These are phyloP conservation scores for Holothuria leucospilota DNA, from an alignment of 53 echinoderm and acorn worm species.

Conservation along the genomic window DNA sequence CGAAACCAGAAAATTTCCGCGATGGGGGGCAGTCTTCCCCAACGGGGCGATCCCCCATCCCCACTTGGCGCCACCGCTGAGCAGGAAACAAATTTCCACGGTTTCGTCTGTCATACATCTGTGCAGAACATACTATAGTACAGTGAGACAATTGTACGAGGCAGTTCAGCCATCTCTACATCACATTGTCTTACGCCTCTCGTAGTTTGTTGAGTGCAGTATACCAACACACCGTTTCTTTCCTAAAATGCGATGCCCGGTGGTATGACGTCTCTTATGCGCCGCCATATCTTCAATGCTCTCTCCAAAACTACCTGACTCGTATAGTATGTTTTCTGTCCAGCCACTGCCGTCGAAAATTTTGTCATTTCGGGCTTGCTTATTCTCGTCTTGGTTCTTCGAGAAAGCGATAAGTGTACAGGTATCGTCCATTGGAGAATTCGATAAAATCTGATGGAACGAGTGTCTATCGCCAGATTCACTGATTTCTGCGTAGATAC, in stretches of 20 bases:
- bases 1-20: too few species aligned
- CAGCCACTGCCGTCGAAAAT: conserved; percentile 73
- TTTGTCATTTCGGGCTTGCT: not conserved
- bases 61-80: too few species aligned
- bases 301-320: conserved; percentile 45
- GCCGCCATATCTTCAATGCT: not conserved
- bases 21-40: too few species aligned
- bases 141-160: too few species aligned
- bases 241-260: not conserved
- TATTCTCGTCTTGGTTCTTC: conserved; percentile 15
- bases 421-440: conserved; percentile 6
- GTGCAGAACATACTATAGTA: too few species aligned
- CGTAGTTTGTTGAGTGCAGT: not conserved
- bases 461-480: conserved; percentile 61
- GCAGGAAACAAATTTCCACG: too few species aligned
- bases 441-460: conserved; percentile 44
- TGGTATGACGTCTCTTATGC: not conserved
- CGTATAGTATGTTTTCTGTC: conserved; percentile 90
- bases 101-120: too few species aligned
- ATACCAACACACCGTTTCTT: conserved; percentile 6
- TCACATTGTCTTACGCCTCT: conserved; percentile 12
- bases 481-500: conserved; percentile 92
- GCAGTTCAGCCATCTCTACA: too few species aligned
- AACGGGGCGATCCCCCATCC: too few species aligned
- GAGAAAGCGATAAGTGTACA: conserved; percentile 18